Evolutionary conservation across 2,797 vertebrate genomes (phyloP).

Genomic region (Ispidina picta): DNA sequence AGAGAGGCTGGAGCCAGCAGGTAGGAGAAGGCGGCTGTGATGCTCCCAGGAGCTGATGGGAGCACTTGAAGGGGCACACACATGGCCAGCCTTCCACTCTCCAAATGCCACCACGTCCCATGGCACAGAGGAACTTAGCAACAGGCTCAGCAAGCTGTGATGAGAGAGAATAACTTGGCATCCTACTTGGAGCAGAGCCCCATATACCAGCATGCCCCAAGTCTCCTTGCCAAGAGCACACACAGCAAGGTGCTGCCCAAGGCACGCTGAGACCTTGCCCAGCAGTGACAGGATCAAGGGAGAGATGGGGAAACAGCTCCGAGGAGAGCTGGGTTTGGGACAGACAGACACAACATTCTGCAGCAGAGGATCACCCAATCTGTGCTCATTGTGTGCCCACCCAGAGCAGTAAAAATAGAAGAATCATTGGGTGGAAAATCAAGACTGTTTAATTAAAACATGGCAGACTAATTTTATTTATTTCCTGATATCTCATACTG

Average conservation of each 20-base stretch:
- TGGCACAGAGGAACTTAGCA: neutral
- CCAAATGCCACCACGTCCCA: neutral
- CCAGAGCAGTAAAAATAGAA: neutral
- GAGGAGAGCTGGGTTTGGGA: neutral
- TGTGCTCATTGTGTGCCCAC: neutral
- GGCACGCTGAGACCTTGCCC: fast-evolving
- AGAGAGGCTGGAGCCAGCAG: fast-evolving
- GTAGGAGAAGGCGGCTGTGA: neutral
- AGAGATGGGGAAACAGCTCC: neutral
- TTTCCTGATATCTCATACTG: neutral
- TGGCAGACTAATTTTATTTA: neutral
- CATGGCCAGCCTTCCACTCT: neutral
- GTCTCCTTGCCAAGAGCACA: fast-evolving
- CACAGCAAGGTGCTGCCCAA: neutral
- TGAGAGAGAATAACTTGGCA: neutral
- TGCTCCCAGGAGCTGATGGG: neutral
- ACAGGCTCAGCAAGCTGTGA: neutral
- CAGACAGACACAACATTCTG: neutral
- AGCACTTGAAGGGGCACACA: neutral
- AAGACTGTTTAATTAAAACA: neutral
- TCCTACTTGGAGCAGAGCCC: neutral
- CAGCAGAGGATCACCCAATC: neutral
- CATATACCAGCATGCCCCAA: neutral
- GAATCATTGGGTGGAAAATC: neutral
- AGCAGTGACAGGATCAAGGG: neutral